Conservation (phyloP, 2,888 invertebrate genomes). For the Leucophenga maculata region DNA sequence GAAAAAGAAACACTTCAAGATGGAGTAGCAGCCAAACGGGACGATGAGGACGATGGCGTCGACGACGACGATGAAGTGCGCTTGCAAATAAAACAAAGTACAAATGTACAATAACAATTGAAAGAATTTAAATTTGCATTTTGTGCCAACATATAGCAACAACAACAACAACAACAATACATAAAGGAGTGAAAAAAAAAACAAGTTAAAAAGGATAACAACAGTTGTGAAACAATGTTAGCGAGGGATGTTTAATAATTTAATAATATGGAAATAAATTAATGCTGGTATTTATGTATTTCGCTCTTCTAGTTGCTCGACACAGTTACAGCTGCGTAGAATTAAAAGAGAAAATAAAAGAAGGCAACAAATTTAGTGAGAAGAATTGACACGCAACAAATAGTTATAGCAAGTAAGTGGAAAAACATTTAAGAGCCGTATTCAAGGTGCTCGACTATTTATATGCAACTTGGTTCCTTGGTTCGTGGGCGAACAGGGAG, state of each 20-base stretch:
- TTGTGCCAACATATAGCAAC: slow-evolving; percentile 44
- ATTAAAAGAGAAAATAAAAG: too few species aligned
- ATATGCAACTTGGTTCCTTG: too few species aligned
- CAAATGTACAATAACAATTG: slow-evolving; percentile 61
- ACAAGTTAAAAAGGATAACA: slow-evolving; percentile 1
- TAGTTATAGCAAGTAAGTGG: too few species aligned
- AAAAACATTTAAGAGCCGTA: too few species aligned
- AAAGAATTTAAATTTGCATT: slow-evolving; percentile 70
- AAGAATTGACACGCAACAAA: too few species aligned
- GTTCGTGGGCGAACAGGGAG: too few species aligned
- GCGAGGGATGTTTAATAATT: neutral
- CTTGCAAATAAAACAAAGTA: slow-evolving; percentile 48
- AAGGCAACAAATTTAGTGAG: too few species aligned
- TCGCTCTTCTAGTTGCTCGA: too few species aligned
- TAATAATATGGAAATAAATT: neutral
- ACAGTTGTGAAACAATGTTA: neutral
- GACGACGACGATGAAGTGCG: neutral
- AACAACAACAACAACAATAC: slow-evolving; percentile 1
- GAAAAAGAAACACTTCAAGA: neutral
- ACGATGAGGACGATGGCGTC: slow-evolving; percentile 34
- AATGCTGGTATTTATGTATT: too few species aligned
- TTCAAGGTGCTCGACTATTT: too few species aligned
- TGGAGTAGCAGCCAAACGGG: slow-evolving; percentile 48
- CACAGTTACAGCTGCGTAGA: too few species aligned
- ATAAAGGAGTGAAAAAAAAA: neutral